These are phyloP conservation scores for Narcine bancroftii DNA, from an alignment of 2,113 vertebrate species.

Conservation along the genomic window DNA sequence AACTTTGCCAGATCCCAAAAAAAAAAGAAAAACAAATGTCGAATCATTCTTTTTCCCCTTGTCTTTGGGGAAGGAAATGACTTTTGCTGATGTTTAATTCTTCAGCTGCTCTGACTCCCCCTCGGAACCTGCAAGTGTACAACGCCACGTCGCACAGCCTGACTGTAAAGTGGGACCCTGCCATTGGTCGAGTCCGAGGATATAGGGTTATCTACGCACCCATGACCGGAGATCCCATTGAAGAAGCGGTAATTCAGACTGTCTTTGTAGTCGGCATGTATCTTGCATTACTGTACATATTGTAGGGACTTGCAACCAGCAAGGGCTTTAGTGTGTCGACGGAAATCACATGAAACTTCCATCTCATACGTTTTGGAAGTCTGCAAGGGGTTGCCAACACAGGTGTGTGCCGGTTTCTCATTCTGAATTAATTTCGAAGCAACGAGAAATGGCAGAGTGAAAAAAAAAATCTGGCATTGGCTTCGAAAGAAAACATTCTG, in stretches of 20 bases:
- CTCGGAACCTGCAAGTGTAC: conserved; percentile 78
- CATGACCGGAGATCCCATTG: conserved; percentile 60
- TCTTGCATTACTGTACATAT: background rate
- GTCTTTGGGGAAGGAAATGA: background rate
- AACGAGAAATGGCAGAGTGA: background rate
- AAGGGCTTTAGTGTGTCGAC: too few relatives aligned
- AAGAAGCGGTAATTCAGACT: conserved; percentile 60
- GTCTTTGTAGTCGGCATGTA: background rate
- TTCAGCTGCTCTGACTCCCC: conserved; percentile 69
- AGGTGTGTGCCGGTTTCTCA: too few relatives aligned
- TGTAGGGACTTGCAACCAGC: background rate
- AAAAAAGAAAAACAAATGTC: background rate
- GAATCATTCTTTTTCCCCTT: background rate
- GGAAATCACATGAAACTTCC: too few relatives aligned
- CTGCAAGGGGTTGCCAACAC: too few relatives aligned
- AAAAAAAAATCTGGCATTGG: background rate
- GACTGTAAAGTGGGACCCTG: conserved; percentile 81
- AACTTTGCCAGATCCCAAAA: too few relatives aligned
- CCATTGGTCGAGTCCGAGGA: conserved; percentile 73
- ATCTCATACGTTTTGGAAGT: too few relatives aligned
- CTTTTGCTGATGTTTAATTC: conserved; percentile 11
- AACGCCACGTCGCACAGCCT: conserved; percentile 78
- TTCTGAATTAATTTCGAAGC: background rate
- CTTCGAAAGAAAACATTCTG: background rate
- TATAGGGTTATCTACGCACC: conserved; percentile 74